These are phyloP conservation scores for Sarcophaga subvicina DNA, from an alignment of 2,888 invertebrate species.

Conservation along the genomic window DNA sequence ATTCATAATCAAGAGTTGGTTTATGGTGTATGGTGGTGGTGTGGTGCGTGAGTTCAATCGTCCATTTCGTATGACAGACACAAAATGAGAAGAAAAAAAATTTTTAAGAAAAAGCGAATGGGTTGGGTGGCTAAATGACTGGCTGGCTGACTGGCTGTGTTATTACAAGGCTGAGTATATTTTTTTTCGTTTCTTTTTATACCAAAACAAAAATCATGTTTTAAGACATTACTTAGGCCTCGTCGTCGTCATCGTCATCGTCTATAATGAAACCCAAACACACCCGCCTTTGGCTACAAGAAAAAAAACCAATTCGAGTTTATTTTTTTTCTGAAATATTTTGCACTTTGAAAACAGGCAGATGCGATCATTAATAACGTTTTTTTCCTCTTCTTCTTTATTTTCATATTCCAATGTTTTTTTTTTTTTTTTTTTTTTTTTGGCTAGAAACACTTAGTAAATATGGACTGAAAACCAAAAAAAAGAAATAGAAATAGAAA, in stretches of 20 bases:
- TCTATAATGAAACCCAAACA: slow-evolving; percentile 15
- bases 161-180: slow-evolving; percentile 33
- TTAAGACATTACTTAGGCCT: slow-evolving; percentile 36
- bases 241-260: neutral
- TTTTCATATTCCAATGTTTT: neutral
- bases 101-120: slow-evolving; percentile 21
- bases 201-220: slow-evolving; percentile 35
- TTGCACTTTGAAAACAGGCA: slow-evolving; percentile 52
- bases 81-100: slow-evolving; percentile 6
- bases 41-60: slow-evolving; percentile 60
- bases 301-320: neutral
- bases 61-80: slow-evolving; percentile 54
- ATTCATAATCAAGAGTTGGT: no score
- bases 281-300: slow-evolving; percentile 23
- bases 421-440: neutral
- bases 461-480: no score
- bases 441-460: no score
- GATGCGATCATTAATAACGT: slow-evolving; percentile 59
- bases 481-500: no score
- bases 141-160: no score
- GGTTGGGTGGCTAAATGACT: slow-evolving; percentile 48
- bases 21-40: no score
- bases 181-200: no score
- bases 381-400: neutral
- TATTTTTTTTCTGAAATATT: slow-evolving; percentile 20